Evolutionary conservation across 2,113 vertebrate genomes (phyloP), one percentile per base, ranked within the genome.

Genomic region (Osmerus eperlanus): DNA sequence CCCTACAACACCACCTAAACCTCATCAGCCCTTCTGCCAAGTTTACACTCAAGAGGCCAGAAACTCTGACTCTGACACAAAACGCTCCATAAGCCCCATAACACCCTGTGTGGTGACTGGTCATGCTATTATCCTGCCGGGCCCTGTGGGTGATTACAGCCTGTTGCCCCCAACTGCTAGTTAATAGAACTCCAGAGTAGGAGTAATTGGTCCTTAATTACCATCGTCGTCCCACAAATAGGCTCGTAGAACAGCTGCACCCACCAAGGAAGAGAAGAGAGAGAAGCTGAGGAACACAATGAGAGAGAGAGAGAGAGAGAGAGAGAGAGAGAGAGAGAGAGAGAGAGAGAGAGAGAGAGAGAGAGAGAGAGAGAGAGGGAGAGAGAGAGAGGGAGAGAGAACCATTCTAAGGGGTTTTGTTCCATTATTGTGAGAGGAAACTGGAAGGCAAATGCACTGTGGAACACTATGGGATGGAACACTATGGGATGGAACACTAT

Each of bases 201-300:
- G 87, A 82, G 82, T 89, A 89, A 92, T 89, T 86, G 87, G 71
- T 72, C 81, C 84, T 87, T 90, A 90, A 91, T 91, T 88, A 89
- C 86, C 81, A 79, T 85, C 78, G 81, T 88, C 80, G 69, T 68
- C 84, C 80, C 81, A 82, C 81, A 82, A 81, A 84, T 87, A 83
- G 81, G 69, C 80, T 81, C 77, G 18, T 23, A 7, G 72, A 88
- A 79, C 91, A 92, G 88, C 89, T 91, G 91, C 85, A 83, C 13
- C 41, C 70, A 32, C 70, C 3, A 0, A 68, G 65, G 64, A 78
- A 77, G 80, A 74, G 81, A 61, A 32, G 59, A 29, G 53, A 19
- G 18, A 23, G 68, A 60, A 36, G 9, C 41, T 12, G 41, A 7
- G 41, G 41, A 47, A 47, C 41, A 47, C 41, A 47, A 7, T 8